A percentile compares a stretch with the other conserved stretches of the same genome.
phyloP scores from a whole-genome alignment of 2,888 invertebrate species.

The Stictocephala bisonia region DNA sequence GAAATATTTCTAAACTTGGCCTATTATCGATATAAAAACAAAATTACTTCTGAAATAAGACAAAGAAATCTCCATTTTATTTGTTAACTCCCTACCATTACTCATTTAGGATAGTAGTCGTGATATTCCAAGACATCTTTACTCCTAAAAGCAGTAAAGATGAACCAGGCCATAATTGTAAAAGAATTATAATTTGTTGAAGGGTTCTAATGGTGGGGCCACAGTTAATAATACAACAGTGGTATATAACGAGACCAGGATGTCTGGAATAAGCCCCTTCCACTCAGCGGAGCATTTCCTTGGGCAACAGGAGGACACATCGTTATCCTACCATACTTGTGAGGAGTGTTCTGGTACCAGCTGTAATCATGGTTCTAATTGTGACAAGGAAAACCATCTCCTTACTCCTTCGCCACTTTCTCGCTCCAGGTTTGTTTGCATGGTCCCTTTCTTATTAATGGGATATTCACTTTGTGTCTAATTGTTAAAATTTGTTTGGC shows the following conservation, averaged over 20 bases:
- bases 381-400: slow-evolving; percentile 22
- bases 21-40: no score
- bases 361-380: slow-evolving; percentile 4
- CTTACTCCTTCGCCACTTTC: slow-evolving; percentile 50
- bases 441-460: background rate
- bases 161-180: no score
- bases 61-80: no score
- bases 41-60: no score
- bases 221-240: slow-evolving; percentile 7
- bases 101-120: no score
- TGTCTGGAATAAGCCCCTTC: slow-evolving; percentile 82
- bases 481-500: no score
- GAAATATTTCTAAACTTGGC: no score
- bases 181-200: slow-evolving; percentile 15
- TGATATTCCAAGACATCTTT: no score
- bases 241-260: slow-evolving; percentile 65
- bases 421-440: slow-evolving; percentile 42
- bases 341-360: slow-evolving; percentile 32
- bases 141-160: no score
- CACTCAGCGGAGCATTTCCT: slow-evolving; percentile 71
- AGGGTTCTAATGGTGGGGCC: slow-evolving; percentile 49
- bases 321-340: slow-evolving; percentile 42
- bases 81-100: no score
- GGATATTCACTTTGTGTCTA: no score
- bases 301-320: background rate